Base-by-base conservation (phyloP, 2,797 vertebrate genomes). In the Arrhamphus sclerolepis region DNA sequence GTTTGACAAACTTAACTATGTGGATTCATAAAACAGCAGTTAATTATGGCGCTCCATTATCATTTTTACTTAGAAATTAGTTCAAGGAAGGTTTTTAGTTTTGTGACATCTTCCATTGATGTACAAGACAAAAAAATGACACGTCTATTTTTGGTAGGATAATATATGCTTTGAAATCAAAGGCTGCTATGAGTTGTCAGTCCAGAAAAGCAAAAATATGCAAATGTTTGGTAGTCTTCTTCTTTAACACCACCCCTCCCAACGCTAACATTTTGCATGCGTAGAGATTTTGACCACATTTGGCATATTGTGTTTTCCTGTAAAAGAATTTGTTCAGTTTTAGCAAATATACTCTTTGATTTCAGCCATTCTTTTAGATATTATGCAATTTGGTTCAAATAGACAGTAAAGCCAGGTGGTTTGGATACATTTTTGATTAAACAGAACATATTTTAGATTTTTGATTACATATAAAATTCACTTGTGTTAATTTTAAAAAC, bases 1-100 rank as follows among this genome's bases (percentile, higher is more conserved):
- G 87, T 89, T 87, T 69, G 82, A 91, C 88, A 80, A 85, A 90
- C 90, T 94, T 46, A 42, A 56, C 18, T 21, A 31, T 64, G 57
- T 78, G 55, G 66, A 62, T 54, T 62, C 11, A 18, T 58, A 69
- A 2, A 68, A 17, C 17, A 68, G 58, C 71, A 29, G 29, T 38
- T 48, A 46, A 61, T 46, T 46, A 39, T 56, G 26, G 48, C 53
- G 66, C 51, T 69, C 41, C 57, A 65, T 53, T 54, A 56, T 62
- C 14, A 47, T 55, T 52, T 29, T 47, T 56, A 54, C 3, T 38
- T 14, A 34, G 31, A 34, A 52, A 76, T 57, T 47, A 29, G 43
- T 50, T 34, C 18, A 4, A 50, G 31, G 42, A 53, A 68, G 24
- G 65, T 62, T 75, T 72, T 79, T 48, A 63, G 60, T 31, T 55